Conservation (phyloP, 2,888 invertebrate genomes). For the Harmothoe impar region DNA sequence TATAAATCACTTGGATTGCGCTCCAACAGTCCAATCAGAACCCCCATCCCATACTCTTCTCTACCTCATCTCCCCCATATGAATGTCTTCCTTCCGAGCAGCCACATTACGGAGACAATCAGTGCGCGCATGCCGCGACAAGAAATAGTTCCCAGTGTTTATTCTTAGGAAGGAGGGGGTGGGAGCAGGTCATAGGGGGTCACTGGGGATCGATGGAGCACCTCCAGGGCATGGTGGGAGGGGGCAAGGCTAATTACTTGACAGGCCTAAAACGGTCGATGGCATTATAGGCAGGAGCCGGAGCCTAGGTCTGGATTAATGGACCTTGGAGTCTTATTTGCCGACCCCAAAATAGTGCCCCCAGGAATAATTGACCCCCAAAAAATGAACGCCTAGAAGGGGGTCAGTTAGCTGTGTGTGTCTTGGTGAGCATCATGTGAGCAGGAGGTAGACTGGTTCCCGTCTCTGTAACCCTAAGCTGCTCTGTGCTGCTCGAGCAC, state of each 20-base stretch:
- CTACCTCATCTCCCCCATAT: background rate
- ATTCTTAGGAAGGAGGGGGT: background rate
- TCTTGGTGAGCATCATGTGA: background rate
- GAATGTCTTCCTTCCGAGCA: background rate
- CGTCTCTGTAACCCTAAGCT: too few relatives aligned
- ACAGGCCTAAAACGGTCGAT: conserved; percentile 42
- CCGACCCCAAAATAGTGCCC: background rate
- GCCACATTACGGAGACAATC: background rate
- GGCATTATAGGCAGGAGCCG: background rate
- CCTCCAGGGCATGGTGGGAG: background rate
- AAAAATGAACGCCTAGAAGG: background rate
- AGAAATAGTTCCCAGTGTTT: conserved; percentile 9
- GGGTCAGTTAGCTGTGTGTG: background rate
- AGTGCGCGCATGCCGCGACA: background rate
- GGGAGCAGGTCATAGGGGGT: background rate
- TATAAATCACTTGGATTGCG: conserved; percentile 1
- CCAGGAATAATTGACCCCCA: conserved; percentile 42
- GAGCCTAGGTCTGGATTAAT: conserved; percentile 30
- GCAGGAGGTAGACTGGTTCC: too few relatives aligned
- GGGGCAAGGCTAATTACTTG: conserved; percentile 33
- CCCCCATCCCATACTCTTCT: background rate
- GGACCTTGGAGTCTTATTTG: conserved; percentile 31
- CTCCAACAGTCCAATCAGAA: background rate
- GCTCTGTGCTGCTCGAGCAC: too few relatives aligned
- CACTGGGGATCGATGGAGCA: background rate